These are phyloP conservation scores for Caranx melampygus DNA, from an alignment of 2,113 vertebrate genomes.

Conservation along the genomic window DNA sequence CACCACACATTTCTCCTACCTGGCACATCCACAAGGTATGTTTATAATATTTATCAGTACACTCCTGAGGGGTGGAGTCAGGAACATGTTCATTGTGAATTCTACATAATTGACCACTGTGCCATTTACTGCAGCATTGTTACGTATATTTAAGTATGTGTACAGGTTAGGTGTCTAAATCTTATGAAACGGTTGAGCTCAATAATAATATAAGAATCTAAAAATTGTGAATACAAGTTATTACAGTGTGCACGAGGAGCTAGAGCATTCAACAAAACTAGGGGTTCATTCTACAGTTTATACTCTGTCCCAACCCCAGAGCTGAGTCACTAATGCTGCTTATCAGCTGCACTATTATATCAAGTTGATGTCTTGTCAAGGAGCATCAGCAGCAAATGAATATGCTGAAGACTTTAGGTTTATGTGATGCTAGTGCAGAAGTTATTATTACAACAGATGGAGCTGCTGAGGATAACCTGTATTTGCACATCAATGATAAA, in stretches of 20 bases:
- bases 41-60: not conserved
- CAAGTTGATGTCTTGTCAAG: not conserved
- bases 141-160: not conserved
- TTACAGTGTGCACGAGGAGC: too few species aligned
- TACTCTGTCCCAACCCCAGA: too few species aligned
- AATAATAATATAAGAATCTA: too few species aligned
- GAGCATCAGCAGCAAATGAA: not conserved
- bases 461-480: not conserved
- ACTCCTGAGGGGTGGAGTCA: not conserved
- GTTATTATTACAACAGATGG: not conserved
- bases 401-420: not conserved
- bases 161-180: not conserved
- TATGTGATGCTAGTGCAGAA: not conserved
- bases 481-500: not conserved
- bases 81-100: not conserved
- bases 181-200: too few species aligned
- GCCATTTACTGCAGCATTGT: not conserved
- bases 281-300: too few species aligned
- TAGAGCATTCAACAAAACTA: too few species aligned
- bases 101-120: not conserved
- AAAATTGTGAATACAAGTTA: too few species aligned
- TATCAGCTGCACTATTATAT: not conserved
- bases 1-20: slow-evolving; percentile 85
- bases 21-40: slow-evolving; percentile 83
- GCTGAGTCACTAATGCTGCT: too few species aligned